Percentiles rank a stretch among this genome's conserved stretches.
Conservation (phyloP, 2,113 vertebrate genomes). For the Micromys minutus region DNA sequence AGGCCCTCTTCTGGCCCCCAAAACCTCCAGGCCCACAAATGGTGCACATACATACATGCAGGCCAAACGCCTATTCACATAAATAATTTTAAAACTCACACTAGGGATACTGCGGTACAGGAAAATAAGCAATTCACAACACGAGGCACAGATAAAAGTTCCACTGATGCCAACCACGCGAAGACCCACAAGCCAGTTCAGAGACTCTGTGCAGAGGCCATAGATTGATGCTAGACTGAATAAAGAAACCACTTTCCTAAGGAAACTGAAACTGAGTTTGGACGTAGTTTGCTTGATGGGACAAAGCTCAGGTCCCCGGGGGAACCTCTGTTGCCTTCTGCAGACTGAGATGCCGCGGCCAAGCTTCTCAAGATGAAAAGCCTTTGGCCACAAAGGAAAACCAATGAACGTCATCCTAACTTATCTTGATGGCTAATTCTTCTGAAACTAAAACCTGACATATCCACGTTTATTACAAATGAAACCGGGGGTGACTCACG, state of each 20-base stretch:
- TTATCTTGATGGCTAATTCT: conserved; percentile 55
- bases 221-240: background rate
- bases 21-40: background rate
- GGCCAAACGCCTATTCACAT: background rate
- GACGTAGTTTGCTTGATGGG: background rate
- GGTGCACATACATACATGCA: background rate
- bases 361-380: background rate
- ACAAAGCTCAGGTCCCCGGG: background rate
- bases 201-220: background rate
- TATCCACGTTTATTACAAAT: conserved; percentile 25
- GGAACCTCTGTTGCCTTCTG: background rate
- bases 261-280: background rate
- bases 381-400: background rate
- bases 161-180: background rate
- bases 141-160: background rate
- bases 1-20: background rate
- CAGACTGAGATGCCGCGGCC: background rate
- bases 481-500: conserved; percentile 6
- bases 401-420: background rate
- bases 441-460: conserved; percentile 50
- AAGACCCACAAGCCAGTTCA: background rate
- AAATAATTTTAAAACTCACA: background rate
- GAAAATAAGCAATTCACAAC: background rate
- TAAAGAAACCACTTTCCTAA: background rate
- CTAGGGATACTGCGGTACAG: too few species aligned